Conservation (phyloP, 2,888 invertebrate species). For the Trichogramma dendrolimi region DNA sequence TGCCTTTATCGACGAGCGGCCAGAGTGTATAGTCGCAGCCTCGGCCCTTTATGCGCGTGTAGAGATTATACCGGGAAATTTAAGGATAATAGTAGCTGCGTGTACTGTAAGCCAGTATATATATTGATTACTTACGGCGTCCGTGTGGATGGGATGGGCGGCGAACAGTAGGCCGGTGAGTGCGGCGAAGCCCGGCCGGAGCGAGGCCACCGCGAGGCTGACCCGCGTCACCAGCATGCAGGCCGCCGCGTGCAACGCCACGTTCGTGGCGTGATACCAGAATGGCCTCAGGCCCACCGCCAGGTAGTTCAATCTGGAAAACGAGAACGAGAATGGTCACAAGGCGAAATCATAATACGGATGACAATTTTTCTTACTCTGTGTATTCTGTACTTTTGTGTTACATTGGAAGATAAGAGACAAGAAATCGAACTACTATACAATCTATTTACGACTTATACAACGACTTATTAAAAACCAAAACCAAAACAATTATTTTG, state of each 20-base stretch:
- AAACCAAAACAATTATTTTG: too few relatives aligned
- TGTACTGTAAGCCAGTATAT: too few relatives aligned
- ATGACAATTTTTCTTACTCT: too few relatives aligned
- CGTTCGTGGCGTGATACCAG: conserved; percentile 80
- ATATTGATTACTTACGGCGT: conserved; percentile 67
- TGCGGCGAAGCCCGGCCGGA: conserved; percentile 67
- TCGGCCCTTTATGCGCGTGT: neutral
- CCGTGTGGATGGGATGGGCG: conserved; percentile 83
- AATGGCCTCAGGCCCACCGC: conserved; percentile 67
- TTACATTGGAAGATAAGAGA: too few relatives aligned
- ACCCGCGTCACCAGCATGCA: conserved; percentile 69
- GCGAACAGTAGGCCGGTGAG: conserved; percentile 75
- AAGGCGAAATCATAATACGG: too few relatives aligned
- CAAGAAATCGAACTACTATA: too few relatives aligned
- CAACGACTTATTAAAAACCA: too few relatives aligned
- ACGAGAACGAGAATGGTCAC: conserved; percentile 18
- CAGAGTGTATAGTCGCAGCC: too few relatives aligned
- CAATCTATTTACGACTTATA: too few relatives aligned
- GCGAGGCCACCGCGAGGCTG: conserved; percentile 64
- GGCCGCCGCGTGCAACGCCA: conserved; percentile 70
- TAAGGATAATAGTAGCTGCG: too few relatives aligned
- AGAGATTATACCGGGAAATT: neutral
- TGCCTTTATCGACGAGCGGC: too few relatives aligned
- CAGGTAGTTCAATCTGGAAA: conserved; percentile 71
- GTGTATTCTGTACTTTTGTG: too few relatives aligned